Base-by-base conservation (phyloP, 1,140 invertebrate genomes). In the Rhagoletis zephyria region DNA sequence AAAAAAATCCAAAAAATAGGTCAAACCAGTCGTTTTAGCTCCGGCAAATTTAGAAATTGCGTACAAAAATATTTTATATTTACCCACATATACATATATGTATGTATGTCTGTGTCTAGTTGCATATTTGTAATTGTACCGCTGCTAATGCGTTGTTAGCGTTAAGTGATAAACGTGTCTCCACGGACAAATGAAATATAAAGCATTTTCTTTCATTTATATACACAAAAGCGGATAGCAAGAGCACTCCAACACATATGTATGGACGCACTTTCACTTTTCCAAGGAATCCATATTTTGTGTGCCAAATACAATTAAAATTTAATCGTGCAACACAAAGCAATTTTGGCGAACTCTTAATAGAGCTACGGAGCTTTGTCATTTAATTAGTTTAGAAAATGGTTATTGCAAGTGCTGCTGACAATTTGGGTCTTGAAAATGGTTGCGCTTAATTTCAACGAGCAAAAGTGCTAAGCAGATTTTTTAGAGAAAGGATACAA, bases 311-410 rank as follows among this genome's bases (percentile, higher is more conserved):
- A 5, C 14, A 74, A 74, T 74, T 74, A 74, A 45, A 74, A 74
- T 74, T 48, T 74, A 16, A 74, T 74, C 3, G 67, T n/a, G 12
- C 40, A 74, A 74, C 67, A 74, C 67, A 74, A 74, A 74, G 67
- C 42, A 48, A 74, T 74, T 67, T 45, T 16, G 0, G 0, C 42
- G 7, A 45, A 56, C 5, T 14, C 67, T 14, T 14, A 74, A 74
- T 16, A 1, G 12, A 5, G 51, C 51, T 56, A 56, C 51, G 5
- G 51, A 1, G 51, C 51, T 56, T 56, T 2, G 10, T 10, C 51
- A 56, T 56, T 56, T 56, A 56, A 56, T 56, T 56, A 10, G 10
- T 10, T 56, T 56, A 5, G 51, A 1, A 56, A 56, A 56, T 56
- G 51, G 51, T 30, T 30, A 30, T 30, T 30, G 0, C 30, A 30